Evolutionary conservation across 2,888 invertebrate genomes (phyloP), one percentile per base, ranked within the genome.

Genomic region (Cephus rjabovi): DNA sequence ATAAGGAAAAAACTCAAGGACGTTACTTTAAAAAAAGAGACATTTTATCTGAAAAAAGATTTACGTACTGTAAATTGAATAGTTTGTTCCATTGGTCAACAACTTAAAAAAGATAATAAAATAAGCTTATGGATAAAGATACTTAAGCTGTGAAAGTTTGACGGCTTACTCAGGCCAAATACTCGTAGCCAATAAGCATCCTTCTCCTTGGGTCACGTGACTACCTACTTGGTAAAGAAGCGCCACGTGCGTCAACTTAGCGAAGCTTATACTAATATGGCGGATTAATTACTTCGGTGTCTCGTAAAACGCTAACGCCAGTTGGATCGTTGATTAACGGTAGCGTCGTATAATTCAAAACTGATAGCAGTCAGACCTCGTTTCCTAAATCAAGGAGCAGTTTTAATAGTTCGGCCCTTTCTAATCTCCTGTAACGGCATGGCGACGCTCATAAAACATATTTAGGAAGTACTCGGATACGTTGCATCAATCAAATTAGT

Each of bases 301-400:
- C 79, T 77, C 83, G 83, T 83, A 81, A 83, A 83, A 80, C 78
- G 76, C 79, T 80, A 79, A 79, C 81, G 80, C 78, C 82, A 81
- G 80, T 81, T 81, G 82, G 81, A 82, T 83, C 81, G 81, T 81
- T 80, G 80, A 83, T 83, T 82, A 81, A 79, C 81, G 78, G 73
- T 34, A 76, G 76, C 69, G 77, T 78, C 81, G 69, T 77, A 81
- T 81, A 81, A 81, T 81, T 80, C 78, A 74, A 76, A 23, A 40
- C 75, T 34, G 12, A 12, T 23, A 12, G 71, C 71, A 31, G 71
- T 12, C 34, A 30, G 74, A 40, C 15, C 23, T 69, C n/a, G 12
- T 69, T 30, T 31, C 73, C 34, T 34, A 37, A 37, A 34, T 30
- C 23, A 35, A 34, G 30, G 35, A 74, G 35, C 35, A 35, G 35